phyloP scores from a whole-genome alignment of 2,888 invertebrate species.

The Macaria notata region DNA sequence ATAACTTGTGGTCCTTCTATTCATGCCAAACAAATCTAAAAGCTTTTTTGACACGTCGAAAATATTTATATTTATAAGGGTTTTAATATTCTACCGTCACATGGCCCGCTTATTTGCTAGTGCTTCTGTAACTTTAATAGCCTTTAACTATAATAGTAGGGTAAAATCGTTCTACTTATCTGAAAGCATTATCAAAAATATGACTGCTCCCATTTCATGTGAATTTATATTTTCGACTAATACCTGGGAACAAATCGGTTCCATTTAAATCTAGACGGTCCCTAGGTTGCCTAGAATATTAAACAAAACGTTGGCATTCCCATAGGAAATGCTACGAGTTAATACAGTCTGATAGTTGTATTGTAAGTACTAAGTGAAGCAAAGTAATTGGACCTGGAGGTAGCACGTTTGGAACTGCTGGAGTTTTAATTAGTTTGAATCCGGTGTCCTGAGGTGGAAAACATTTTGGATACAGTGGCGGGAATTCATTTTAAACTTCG shows the following conservation, averaged over 20 bases:
- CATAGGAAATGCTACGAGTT: slow-evolving; percentile 7
- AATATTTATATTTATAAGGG: too few species aligned
- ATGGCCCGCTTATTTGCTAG: too few species aligned
- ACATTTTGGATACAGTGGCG: slow-evolving; percentile 3
- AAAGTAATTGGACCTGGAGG: slow-evolving; percentile 25
- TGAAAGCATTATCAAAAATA: too few species aligned
- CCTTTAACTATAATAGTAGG: too few species aligned
- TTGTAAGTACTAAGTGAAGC: slow-evolving; percentile 17
- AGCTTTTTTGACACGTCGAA: too few species aligned
- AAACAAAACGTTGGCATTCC: slow-evolving; percentile 14
- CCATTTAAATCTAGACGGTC: slow-evolving; percentile 5
- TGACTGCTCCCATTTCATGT: too few species aligned
- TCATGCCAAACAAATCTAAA: too few species aligned
- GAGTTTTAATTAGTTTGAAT: slow-evolving; percentile 25
- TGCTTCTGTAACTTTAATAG: too few species aligned
- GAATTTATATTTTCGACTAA: too few species aligned
- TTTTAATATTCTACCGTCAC: too few species aligned
- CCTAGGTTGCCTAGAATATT: slow-evolving; percentile 12
- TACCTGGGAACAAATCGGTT: neutral
- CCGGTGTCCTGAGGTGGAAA: slow-evolving; percentile 5
- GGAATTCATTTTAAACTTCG: neutral
- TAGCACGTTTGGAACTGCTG: slow-evolving; percentile 13
- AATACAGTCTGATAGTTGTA: slow-evolving; percentile 11
- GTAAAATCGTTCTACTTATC: too few species aligned
- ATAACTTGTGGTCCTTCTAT: too few species aligned